Conservation (phyloP, 2,888 invertebrate species). For the Cephonodes hylas region DNA sequence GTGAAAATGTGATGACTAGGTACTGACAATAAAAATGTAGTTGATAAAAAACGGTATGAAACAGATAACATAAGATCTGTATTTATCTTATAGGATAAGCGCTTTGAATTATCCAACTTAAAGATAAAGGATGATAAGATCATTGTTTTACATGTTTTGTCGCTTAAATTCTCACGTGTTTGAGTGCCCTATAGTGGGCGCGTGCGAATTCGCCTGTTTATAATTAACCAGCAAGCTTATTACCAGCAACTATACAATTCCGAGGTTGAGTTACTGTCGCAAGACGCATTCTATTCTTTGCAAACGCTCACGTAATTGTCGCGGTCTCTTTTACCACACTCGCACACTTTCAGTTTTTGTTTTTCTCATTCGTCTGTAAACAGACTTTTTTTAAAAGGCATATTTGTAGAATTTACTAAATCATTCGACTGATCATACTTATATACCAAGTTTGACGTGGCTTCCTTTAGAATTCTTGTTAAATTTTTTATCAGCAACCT, state of each 20-base stretch:
- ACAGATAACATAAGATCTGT: too few relatives aligned
- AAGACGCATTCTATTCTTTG: conserved; percentile 67
- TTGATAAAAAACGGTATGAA: too few relatives aligned
- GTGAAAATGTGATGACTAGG: too few relatives aligned
- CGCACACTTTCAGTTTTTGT: background rate
- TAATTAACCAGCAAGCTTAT: conserved; percentile 49
- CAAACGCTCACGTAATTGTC: conserved; percentile 59
- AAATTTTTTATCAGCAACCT: background rate
- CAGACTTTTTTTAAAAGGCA: background rate
- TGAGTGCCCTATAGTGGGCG: conserved; percentile 45
- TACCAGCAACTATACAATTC: conserved; percentile 53
- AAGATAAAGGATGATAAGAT: conserved; percentile 52
- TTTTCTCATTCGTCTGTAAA: background rate
- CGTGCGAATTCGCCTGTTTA: conserved; percentile 60
- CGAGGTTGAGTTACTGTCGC: conserved; percentile 65
- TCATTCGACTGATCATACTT: background rate
- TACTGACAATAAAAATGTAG: too few relatives aligned
- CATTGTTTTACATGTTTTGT: conserved; percentile 47
- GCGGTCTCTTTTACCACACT: conserved; percentile 13
- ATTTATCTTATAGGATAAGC: conserved; percentile 31
- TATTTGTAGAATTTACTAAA: background rate
- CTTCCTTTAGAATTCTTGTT: too few relatives aligned
- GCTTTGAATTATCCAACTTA: conserved; percentile 66
- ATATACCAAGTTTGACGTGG: background rate
- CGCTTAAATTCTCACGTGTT: conserved; percentile 54